Base-by-base conservation (phyloP, 2,888 invertebrate species). In the Macaria liturata region DNA sequence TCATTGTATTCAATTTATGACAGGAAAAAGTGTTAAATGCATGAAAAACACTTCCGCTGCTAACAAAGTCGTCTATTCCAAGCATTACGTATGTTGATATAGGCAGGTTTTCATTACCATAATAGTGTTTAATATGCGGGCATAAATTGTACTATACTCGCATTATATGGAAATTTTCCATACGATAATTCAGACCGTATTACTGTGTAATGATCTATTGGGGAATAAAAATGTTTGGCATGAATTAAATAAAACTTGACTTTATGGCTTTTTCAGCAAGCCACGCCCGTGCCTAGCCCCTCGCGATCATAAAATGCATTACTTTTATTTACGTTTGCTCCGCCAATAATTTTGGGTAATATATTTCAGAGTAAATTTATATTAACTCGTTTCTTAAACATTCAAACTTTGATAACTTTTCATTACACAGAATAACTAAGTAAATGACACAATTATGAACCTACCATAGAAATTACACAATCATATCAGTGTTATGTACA, bases 211-310 rank as follows among this genome's bases (percentile, higher is more conserved):
- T 64, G 64, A 69, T 59, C 64, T 70, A 66, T 59, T 54, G 54
- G 72, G 71, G 72, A 73, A 75, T 75, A 71, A 61, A 66, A 71
- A 71, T 65, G 63, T 64, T 65, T 62, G 65, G 62, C 53, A 48
- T 7, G 5, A n/a, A 6, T 48, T 20, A 43, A 47, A 37, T 37
- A 37, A 6, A 37, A 7, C 34, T 7, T 37, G 4, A 37, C 34
- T 37, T 37, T 37, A 37, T 37, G 4, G 34, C 5, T 4, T 7
- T 6, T 6, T 37, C n/a, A 7, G 5, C 7, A 6, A 37, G 34
- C 34, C 34, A 37, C 34, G 20, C 34, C 34, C 34, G 3, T 7
- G 34, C 34, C 7, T 37, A 37, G 2, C 20, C 20, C 20, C 20
- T 1, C 20, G 20, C 2, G 2, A 20, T 20, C 20, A 20, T 20